Conservation (phyloP, 2,797 vertebrate genomes). For the Otolemur crassicaudatus region DNA sequence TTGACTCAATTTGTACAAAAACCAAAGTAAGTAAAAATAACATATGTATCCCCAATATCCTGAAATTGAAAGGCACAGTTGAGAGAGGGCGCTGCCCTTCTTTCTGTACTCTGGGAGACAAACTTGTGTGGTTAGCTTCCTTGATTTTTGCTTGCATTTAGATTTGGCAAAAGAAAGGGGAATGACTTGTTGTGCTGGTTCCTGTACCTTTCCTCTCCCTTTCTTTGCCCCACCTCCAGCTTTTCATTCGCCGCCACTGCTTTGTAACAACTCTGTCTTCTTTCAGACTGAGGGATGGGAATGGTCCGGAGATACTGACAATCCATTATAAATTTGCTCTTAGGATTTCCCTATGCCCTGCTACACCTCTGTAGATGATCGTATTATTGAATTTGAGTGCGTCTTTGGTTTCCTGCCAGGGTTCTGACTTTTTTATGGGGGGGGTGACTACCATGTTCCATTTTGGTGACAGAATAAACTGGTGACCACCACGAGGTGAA, state of each 20-base stretch:
- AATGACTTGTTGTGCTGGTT: background rate
- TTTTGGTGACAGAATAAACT: background rate
- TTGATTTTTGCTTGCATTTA: background rate
- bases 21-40: too few species aligned
- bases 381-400: background rate
- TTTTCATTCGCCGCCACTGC: accelerated
- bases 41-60: too few species aligned
- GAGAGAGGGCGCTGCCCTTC: accelerated
- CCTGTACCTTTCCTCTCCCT: background rate
- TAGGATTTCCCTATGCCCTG: background rate
- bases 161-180: background rate
- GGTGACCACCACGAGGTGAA: background rate
- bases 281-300: accelerated
- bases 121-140: accelerated
- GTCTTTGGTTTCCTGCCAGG: background rate
- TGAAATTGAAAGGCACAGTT: too few species aligned
- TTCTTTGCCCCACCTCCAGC: background rate
- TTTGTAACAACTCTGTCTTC: background rate
- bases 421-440: background rate
- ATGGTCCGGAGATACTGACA: background rate
- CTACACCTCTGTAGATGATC: background rate
- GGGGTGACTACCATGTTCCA: background rate
- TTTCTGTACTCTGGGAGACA: background rate
- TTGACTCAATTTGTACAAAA: too few species aligned
- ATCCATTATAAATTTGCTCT: too few species aligned